Evolutionary conservation across 2,113 vertebrate genomes (phyloP), one percentile per base, ranked within the genome.

Genomic region (Genyomyrus donnyi): DNA sequence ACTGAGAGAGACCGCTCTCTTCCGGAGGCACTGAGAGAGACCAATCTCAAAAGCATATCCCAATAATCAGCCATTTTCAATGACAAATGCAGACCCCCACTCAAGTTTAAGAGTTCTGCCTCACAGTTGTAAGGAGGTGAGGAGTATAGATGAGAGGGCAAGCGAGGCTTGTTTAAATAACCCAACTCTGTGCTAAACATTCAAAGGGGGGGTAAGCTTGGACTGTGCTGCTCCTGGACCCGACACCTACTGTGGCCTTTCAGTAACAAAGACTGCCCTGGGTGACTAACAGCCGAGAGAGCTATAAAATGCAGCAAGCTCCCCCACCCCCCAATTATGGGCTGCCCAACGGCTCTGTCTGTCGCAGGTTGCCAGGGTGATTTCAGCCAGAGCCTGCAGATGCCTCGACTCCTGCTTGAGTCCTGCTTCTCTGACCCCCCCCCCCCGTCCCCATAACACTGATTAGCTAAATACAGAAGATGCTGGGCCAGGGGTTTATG

Each of bases 241-340:
- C 83, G 21, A n/a, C 9, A 24, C 8, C 42, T 48, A 24, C 21
- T 85, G 39, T 24, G 45, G 19, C 42, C 5, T 10, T 85, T 85
- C 45, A 48, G 83, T 85, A 85, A 45, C 45, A 85, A 85, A 85
- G 45, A 24, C 45, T 46, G 21, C 39, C 39, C 19, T 24, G 42
- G 66, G 74, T 49, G 87, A 74, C 50, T 88, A 90, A 90, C 42
- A 62, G 83, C n/a, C 87, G n/a, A 24, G 24, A 10, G 10, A 87
- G 89, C 42, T 6, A 21, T 24, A 49, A 53, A 31, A 62, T 21
- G 3, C n/a, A 49, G 45, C 56, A 58, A 58, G 5, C 1, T 0
- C 19, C 5, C 4, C 4, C 10, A 13, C 15, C 56, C 5, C 35
- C 49, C 46, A 24, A 58, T 88, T 77, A 90, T 2, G 85, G 45